These are phyloP conservation scores for Tenthredo mesomela DNA, from an alignment of 2,888 invertebrate genomes.

Conservation along the genomic window DNA sequence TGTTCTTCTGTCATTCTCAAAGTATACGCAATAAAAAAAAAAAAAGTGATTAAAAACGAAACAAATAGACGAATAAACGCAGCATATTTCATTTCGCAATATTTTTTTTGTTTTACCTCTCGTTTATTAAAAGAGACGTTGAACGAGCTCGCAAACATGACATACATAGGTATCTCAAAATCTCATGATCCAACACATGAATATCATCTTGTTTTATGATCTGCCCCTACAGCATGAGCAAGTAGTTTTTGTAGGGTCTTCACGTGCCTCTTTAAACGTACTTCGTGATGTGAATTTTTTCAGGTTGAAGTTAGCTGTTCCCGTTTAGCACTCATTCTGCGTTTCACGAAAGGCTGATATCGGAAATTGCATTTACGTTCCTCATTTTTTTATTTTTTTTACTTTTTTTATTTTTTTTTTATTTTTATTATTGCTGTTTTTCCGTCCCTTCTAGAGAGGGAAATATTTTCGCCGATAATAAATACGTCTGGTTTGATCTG, in stretches of 20 bases:
- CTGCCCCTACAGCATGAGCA: not conserved
- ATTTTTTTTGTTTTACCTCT: not conserved
- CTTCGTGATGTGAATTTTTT: slow-evolving; percentile 19
- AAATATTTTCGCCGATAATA: slow-evolving; percentile 28
- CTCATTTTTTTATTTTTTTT: not conserved
- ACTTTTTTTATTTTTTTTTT: not conserved
- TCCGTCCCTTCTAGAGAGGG: not conserved
- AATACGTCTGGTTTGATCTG: slow-evolving; percentile 10
- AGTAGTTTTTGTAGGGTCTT: not conserved
- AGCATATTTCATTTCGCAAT: not conserved
- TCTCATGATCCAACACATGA: not conserved
- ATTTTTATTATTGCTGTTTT: not conserved
- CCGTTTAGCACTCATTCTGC: not conserved
- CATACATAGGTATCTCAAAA: not conserved
- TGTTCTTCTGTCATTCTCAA: not conserved
- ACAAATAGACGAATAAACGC: not conserved
- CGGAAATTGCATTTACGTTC: slow-evolving; percentile 2
- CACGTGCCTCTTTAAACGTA: slow-evolving; percentile 9
- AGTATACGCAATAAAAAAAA: not conserved
- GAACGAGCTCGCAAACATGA: not conserved
- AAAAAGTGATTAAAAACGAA: not conserved
- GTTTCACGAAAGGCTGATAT: not conserved
- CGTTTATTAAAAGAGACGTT: not conserved
- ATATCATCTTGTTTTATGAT: not conserved
- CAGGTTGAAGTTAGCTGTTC: slow-evolving; percentile 2